Percentiles rank a stretch among this genome's conserved stretches.
Evolutionary conservation across 2,888 invertebrate genomes (phyloP).

Genomic region (Agriopis aurantiaria): DNA sequence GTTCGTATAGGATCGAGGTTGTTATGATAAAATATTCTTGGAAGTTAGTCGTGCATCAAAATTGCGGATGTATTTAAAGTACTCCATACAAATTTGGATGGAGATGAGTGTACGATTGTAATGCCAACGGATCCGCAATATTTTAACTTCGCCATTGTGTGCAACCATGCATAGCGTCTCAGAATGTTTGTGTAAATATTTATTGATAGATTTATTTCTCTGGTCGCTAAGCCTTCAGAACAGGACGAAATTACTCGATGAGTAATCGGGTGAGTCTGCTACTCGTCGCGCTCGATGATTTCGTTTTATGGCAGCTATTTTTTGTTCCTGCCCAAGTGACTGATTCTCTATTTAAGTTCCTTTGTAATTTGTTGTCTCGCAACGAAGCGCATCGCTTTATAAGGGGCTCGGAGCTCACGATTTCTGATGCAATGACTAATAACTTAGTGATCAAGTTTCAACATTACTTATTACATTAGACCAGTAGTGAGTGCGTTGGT

Average conservation of each 20-base stretch:
- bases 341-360: slow-evolving; percentile 61
- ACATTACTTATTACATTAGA: slow-evolving; percentile 14
- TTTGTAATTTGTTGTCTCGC: slow-evolving; percentile 50
- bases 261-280: slow-evolving; percentile 79
- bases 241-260: slow-evolving; percentile 78
- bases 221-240: slow-evolving; percentile 62
- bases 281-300: slow-evolving; percentile 72
- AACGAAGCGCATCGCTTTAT: slow-evolving; percentile 41
- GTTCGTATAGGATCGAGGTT: not conserved
- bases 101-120: slow-evolving; percentile 55
- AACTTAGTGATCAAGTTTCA: slow-evolving; percentile 34
- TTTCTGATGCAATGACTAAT: slow-evolving; percentile 44
- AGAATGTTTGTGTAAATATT: slow-evolving; percentile 72
- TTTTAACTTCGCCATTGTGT: slow-evolving; percentile 75
- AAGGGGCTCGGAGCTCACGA: slow-evolving; percentile 34
- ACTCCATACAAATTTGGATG: slow-evolving; percentile 41
- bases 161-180: slow-evolving; percentile 73
- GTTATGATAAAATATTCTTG: slow-evolving; percentile 31
- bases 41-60: slow-evolving; percentile 43
- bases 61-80: slow-evolving; percentile 44
- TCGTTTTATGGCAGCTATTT: slow-evolving; percentile 71
- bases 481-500: slow-evolving; percentile 29
- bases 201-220: slow-evolving; percentile 79
- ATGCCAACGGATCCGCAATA: slow-evolving; percentile 69
- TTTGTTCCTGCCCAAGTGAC: slow-evolving; percentile 64